Evolutionary conservation across 1,140 invertebrate genomes (phyloP), one percentile per base, ranked within the genome.

Genomic region (Pogonomyrmex barbatus): DNA sequence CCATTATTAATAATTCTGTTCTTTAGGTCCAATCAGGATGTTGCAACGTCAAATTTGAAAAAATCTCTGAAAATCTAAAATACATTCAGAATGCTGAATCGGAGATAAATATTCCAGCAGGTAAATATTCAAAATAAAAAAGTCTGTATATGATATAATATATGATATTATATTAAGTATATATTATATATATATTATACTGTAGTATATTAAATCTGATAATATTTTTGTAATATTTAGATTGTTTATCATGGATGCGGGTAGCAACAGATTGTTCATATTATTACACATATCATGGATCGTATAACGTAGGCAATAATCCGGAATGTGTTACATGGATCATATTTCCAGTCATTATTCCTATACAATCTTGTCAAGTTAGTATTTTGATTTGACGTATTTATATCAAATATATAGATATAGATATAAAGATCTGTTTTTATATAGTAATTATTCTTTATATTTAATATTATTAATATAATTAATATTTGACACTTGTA

Each of bases 251-350:
- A 60, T 96, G 95, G 95, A 95, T 96, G 87, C 91, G 93, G 58
- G 87, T 91, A 58, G 93, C 92, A n/a, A 94, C 93, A 0, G 84
- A 93, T 42, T 94, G 93, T 62, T 91, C 93, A 67, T 91, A 87
- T 17, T 96, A 96, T 91, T 97, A 96, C 89, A 95, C 96, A 0
- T 97, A 97, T 92, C 94, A 96, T 75, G 97, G 97, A 24, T 97
- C 97, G 2, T 94, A 97, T 36, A 97, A 97, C 12, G 96, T 96
- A 5, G 96, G 96, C 30, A 0, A 0, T 39, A 4, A 96, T 90
- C 95, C 95, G 63, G 97, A 97, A 90, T 96, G 96, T 88, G 97
- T 97, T 65, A 96, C 95, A 2, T 98, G 97, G 97, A 97, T 97
- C 12, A 95, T 98, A 6, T 98, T 98, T 91, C 96, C 97, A 42